phyloP scores from a whole-genome alignment of 2,797 vertebrate genomes.

The Sitta carolinensis region DNA sequence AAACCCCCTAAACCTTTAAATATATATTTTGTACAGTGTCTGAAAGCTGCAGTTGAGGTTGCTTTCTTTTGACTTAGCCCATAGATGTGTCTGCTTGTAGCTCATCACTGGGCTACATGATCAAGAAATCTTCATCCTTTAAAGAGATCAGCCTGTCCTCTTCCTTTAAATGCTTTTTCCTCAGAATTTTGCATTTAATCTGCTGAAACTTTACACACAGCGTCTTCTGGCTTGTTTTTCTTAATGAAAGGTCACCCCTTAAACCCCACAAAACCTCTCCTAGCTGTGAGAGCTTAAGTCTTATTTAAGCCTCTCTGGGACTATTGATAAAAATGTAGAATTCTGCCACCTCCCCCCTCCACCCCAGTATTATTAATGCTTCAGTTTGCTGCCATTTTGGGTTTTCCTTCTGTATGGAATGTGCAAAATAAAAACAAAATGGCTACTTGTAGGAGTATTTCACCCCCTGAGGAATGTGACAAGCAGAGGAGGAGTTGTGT shows the following conservation, averaged over 20 bases:
- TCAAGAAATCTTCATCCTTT: background rate
- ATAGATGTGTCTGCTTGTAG: background rate
- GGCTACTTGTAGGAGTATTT: background rate
- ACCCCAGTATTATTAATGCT: background rate
- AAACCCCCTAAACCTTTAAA: background rate
- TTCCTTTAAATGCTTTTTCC: background rate
- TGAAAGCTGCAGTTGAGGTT: background rate
- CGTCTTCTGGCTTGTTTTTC: background rate
- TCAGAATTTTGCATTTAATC: background rate
- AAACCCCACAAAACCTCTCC: background rate
- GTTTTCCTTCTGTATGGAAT: background rate
- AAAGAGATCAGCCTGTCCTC: background rate
- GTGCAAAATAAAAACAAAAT: background rate
- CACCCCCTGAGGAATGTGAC: background rate
- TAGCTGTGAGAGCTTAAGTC: background rate
- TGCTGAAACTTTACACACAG: background rate
- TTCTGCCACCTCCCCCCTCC: fast-evolving
- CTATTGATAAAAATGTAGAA: background rate
- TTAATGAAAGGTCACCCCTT: background rate
- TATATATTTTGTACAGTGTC: background rate
- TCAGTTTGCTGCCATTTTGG: background rate
- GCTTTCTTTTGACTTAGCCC: background rate
- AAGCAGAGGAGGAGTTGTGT: background rate
- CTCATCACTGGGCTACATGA: background rate
- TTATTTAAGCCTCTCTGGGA: background rate